Conservation (phyloP, 1,140 invertebrate genomes). For the Idris sp. region DNA sequence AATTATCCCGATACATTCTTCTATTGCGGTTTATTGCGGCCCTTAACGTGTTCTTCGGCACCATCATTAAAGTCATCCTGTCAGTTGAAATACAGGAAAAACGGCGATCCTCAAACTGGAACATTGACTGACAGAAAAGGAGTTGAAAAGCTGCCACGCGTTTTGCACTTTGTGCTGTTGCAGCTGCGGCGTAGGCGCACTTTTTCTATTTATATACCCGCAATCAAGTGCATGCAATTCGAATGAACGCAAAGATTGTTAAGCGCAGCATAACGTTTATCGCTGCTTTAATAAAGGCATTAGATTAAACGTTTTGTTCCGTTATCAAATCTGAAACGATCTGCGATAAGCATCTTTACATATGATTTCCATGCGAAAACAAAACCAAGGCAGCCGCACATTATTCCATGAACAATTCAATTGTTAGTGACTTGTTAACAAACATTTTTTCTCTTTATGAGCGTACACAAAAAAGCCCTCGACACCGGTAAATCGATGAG, state of each 20-base stretch:
- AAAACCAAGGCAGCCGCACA: constrained; percentile 1
- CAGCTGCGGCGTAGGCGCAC: constrained; percentile 40
- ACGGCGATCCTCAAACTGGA: constrained; percentile 21
- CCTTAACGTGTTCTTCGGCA: constrained; percentile 18
- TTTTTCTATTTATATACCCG: constrained; percentile 27
- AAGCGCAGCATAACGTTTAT: constrained; percentile 32
- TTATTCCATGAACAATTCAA: constrained; percentile 38
- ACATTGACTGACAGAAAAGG: constrained; percentile 32
- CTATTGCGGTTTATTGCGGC: constrained; percentile 21
- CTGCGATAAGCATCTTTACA: constrained; percentile 11
- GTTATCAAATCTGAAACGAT: constrained; percentile 28
- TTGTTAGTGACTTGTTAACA: constrained; percentile 51
- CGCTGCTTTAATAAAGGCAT: constrained; percentile 48
- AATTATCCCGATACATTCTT: constrained; percentile 28
- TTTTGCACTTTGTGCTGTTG: too few species aligned
- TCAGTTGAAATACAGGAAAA: constrained; percentile 24
- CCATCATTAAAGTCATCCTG: constrained; percentile 34
- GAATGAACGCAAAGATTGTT: constrained; percentile 36
- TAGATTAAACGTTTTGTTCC: constrained; percentile 41
- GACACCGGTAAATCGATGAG: constrained; percentile 44
- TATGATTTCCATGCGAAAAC: constrained; percentile 20
- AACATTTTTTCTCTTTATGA: constrained; percentile 47
- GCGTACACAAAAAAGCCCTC: constrained; percentile 18
- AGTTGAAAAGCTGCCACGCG: constrained; percentile 19
- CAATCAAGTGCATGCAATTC: constrained; percentile 54